phyloP scores from a whole-genome alignment of 1,140 invertebrate genomes.

The Drosophila nigrodunni region DNA sequence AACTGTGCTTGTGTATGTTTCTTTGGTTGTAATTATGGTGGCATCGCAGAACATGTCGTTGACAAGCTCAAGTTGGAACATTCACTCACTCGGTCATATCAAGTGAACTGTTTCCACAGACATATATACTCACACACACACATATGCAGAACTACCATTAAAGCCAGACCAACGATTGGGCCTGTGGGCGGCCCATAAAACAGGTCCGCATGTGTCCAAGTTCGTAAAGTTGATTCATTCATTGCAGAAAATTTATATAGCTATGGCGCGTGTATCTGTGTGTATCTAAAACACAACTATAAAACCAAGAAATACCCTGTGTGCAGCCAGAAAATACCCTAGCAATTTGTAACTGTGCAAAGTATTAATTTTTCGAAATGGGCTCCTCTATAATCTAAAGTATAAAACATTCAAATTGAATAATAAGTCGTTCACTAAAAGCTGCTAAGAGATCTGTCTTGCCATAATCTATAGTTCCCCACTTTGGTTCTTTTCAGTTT shows the following conservation, averaged over 20 bases:
- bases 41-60: conserved; percentile 69
- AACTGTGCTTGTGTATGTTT: conserved; percentile 21
- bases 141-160: conserved; percentile 28
- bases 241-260: conserved; percentile 75
- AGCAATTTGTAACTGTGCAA: background rate
- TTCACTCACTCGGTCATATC: conserved; percentile 56
- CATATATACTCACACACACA: conserved; percentile 5
- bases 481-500: background rate
- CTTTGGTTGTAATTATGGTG: conserved; percentile 72
- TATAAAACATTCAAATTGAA: too few species aligned
- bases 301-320: conserved; percentile 8
- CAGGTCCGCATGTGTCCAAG: conserved; percentile 68
- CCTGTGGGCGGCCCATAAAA: conserved; percentile 50
- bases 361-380: too few species aligned
- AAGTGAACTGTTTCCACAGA: conserved; percentile 57
- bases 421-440: too few species aligned
- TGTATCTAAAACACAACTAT: conserved; percentile 29
- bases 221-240: conserved; percentile 81
- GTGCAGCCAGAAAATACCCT: background rate
- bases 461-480: background rate
- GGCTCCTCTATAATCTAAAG: too few species aligned
- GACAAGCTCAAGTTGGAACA: conserved; percentile 73
- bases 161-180: conserved; percentile 50
- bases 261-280: conserved; percentile 38
- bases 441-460: too few species aligned